phyloP scores from a whole-genome alignment of 1,140 invertebrate species.

The Bacillus rossius region DNA sequence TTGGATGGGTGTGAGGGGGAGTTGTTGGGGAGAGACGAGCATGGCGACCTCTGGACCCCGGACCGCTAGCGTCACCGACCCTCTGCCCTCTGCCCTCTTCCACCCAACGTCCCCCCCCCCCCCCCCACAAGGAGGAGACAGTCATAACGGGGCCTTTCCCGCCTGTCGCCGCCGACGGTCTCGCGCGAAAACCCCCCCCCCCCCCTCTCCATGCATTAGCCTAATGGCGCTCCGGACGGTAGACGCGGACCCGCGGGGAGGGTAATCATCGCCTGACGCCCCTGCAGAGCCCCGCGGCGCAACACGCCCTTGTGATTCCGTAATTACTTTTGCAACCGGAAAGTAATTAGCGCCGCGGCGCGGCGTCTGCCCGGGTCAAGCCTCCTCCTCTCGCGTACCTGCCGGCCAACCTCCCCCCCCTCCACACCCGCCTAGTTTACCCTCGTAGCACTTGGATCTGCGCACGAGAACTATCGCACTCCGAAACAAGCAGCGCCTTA shows the following conservation, averaged over 20 bases:
- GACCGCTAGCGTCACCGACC: constrained; percentile 3
- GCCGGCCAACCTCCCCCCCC: too few species aligned
- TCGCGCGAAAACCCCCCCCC: constrained; percentile 20
- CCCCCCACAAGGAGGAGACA: constrained; percentile 4
- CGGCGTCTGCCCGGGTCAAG: constrained; percentile 12
- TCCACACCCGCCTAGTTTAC: too few species aligned
- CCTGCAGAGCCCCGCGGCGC: too few species aligned
- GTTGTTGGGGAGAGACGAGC: too few species aligned
- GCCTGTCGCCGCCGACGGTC: constrained; percentile 16
- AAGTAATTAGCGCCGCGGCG: not conserved
- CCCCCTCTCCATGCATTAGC: not conserved
- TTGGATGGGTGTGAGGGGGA: too few species aligned
- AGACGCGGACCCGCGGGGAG: constrained; percentile 11
- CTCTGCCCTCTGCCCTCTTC: constrained; percentile 23
- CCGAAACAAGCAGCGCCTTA: too few species aligned
- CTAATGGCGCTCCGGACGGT: too few species aligned
- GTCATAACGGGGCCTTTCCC: constrained; percentile 6
- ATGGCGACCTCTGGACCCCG: too few species aligned
- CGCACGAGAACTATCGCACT: too few species aligned
- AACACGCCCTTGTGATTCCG: constrained; percentile 25
- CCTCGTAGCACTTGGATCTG: too few species aligned
- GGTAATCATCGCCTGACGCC: too few species aligned
- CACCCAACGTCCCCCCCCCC: constrained; percentile 20
- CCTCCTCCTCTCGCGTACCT: constrained; percentile 10
- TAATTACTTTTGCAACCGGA: constrained; percentile 8